Base-by-base conservation (phyloP, 2,113 vertebrate species). In the Urocynchramus pylzowi region DNA sequence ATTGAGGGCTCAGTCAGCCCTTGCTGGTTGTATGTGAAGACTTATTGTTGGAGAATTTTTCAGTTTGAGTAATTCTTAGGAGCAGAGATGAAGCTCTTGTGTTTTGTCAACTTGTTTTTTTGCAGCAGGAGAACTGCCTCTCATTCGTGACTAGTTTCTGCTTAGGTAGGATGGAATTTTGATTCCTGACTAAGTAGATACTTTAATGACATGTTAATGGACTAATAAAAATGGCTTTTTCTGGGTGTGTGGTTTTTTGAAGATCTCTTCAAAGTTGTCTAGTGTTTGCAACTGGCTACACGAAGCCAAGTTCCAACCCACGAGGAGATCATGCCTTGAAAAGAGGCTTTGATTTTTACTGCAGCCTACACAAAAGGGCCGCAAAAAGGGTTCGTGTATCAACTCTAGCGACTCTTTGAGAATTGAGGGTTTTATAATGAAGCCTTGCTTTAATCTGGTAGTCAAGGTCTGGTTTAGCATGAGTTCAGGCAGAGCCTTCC, bases 221-320 rank as follows among this genome's bases (percentile, higher is more conserved):
- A 56, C 95, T 96, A 95, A 96, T 96, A 96, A 97, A 96, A 97
- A 96, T 97, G 95, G 52, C 76, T 87, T 90, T 84, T 94, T 96
- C 92, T 93, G 92, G 83, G 95, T 68, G 95, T 96, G 95, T 97
- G 95, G 79, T 94, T 96, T 96, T 95, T 94, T 96, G 92, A 96
- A 96, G 95, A 90, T 92, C 93, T 94, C 95, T 97, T 97, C 96
- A 96, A 96, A 96, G 96, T 95, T 92, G 83, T 92, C 92, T 95
- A 50, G 64, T 96, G 93, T 96, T 96, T 97, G 86, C 88, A 89
- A 78, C 83, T 68, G 93, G 64, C 76, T 96, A 6, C 64, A 23
- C 6, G 6, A 59, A 97, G 95, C 95, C 96, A 96, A 95, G 79
- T 97, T 95, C 86, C 96, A 96, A 0, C 96, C 96, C 95, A 97